A percentile compares a stretch with the other conserved stretches of the same genome.
Conservation (phyloP, 2,888 invertebrate species). For the Cosmorhoe ocellata region DNA sequence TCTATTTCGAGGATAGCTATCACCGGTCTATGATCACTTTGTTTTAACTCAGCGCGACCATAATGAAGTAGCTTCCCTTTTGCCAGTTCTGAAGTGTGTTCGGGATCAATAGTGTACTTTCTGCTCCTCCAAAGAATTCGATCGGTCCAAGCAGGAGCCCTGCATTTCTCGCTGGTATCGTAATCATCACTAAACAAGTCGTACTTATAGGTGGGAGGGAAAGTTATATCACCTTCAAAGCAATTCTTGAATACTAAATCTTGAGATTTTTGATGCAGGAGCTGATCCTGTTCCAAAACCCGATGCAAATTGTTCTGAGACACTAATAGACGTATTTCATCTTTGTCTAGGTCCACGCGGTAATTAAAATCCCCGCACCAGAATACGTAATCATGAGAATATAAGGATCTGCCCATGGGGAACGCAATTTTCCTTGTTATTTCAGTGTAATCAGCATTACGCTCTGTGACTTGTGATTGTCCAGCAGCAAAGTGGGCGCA, state of each 20-base stretch:
- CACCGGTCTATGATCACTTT: conserved; percentile 98
- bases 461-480: conserved; percentile 96
- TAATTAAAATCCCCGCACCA: conserved; percentile 99
- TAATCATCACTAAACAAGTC: conserved; percentile 99
- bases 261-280: conserved; percentile 90
- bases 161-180: conserved; percentile 98
- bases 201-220: conserved; percentile 99
- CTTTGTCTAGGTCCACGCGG: conserved; percentile 96
- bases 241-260: conserved; percentile 96
- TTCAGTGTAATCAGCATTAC: conserved; percentile 98
- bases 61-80: conserved; percentile 93
- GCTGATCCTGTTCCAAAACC: conserved; percentile 93
- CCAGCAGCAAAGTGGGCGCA: conserved; percentile 99
- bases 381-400: conserved; percentile 98
- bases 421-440: conserved; percentile 95
- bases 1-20: conserved; percentile 95
- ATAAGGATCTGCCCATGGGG: conserved; percentile 95
- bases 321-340: conserved; percentile 93
- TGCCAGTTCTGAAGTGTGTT: conserved; percentile 85
- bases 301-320: conserved; percentile 88
- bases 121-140: conserved; percentile 96
- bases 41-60: conserved; percentile 96
- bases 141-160: conserved; percentile 99
- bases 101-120: conserved; percentile 87
- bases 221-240: conserved; percentile 94